Evolutionary conservation across 2,113 vertebrate genomes (phyloP).

Genomic region (Turnix velox): DNA sequence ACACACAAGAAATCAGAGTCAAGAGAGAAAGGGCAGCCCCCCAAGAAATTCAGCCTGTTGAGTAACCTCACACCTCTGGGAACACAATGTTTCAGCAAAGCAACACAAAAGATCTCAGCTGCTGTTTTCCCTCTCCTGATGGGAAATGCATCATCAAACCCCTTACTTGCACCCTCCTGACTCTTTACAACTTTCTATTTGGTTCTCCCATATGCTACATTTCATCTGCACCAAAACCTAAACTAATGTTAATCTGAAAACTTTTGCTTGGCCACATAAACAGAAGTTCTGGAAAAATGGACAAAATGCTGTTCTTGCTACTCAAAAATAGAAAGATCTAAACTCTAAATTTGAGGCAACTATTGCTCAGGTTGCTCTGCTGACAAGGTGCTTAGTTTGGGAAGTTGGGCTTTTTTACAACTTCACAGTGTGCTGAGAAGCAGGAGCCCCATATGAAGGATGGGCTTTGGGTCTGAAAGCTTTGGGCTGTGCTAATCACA

Average conservation of each 20-base stretch:
- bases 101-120: neutral
- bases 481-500: neutral
- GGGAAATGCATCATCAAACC: neutral
- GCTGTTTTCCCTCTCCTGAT: neutral
- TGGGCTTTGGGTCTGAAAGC: neutral
- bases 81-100: neutral
- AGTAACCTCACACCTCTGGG: neutral
- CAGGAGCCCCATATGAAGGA: neutral
- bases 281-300: neutral
- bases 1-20: neutral
- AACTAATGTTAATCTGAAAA: neutral
- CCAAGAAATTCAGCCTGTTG: neutral
- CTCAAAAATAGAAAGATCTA: neutral
- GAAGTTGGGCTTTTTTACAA: neutral
- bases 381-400: neutral
- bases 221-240: neutral
- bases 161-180: neutral
- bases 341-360: neutral
- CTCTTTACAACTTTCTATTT: neutral
- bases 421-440: neutral
- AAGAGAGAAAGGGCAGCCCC: neutral
- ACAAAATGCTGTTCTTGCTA: neutral
- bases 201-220: rapidly evolving
- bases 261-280: neutral
- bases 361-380: neutral